A percentile compares a stretch with the other conserved stretches of the same genome.
Evolutionary conservation across 53 echinoderm and acorn worm genomes (phyloP).

Genomic region (Echinarachnius parma): DNA sequence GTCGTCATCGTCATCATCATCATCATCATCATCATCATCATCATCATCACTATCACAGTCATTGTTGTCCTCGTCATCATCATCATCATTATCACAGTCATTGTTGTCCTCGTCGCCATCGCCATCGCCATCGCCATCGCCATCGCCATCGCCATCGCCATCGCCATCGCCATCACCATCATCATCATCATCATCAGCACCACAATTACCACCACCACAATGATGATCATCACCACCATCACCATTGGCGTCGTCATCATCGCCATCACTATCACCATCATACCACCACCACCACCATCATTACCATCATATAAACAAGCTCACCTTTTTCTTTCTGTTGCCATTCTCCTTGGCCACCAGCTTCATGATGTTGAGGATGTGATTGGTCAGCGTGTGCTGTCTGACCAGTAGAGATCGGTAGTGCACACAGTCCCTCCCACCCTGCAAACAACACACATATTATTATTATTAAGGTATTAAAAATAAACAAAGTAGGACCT

Average conservation of each 20-base stretch:
- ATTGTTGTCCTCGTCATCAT: neutral
- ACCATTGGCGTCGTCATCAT: neutral
- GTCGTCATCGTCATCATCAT: neutral
- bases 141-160: neutral
- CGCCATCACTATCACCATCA: neutral
- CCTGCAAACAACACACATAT: too few species aligned
- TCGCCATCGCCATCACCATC: neutral
- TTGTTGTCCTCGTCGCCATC: neutral
- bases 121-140: neutral
- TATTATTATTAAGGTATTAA: too few species aligned
- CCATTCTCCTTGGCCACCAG: slow-evolving; percentile 92
- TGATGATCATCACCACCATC: neutral
- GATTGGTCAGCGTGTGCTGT: slow-evolving; percentile 85
- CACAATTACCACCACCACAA: neutral
- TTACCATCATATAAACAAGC: slow-evolving; percentile 1
- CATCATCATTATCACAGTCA: neutral
- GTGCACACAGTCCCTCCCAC: slow-evolving; percentile 41
- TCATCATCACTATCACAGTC: neutral
- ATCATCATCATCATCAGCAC: neutral
- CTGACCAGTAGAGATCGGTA: slow-evolving; percentile 62
- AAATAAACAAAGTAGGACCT: too few species aligned
- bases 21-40: neutral
- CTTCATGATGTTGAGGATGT: slow-evolving; percentile 87
- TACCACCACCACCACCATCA: slow-evolving; percentile 1
- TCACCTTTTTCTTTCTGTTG: slow-evolving; percentile 96